Base-by-base conservation (phyloP, 2,888 invertebrate species). In the Eupithecia exiguata region DNA sequence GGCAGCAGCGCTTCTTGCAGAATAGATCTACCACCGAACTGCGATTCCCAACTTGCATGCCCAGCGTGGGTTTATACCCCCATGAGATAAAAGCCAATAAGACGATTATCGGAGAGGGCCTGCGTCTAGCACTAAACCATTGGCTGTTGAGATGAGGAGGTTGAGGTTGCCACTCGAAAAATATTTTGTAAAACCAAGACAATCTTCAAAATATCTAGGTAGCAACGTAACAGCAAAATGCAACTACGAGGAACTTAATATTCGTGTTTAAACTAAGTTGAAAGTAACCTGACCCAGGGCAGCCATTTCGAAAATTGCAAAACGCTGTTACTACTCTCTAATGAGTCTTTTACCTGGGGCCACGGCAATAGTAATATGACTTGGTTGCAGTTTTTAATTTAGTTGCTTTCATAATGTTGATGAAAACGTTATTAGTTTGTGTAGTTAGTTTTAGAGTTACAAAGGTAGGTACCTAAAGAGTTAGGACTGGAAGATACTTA, bases 261-360 rank as follows among this genome's bases (percentile, higher is more conserved):
- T 65, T 68, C 72, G 72, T 62, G 43, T 70, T 76, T 68, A 70
- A 73, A 69, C 76, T 76, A 18, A 76, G 74, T 75, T 70, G 35
- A 40, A 61, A 58, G 72, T 72, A 78, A 77, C 73, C 58, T 75
- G 69, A 74, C 80, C 77, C 78, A 53, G 69, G 79, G 74, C 70
- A 74, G 75, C 73, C 76, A 68, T 80, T 79, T 75, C 71, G 68
- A 67, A 78, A 79, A 80, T 79, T 78, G 79, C 78, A 73, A 76
- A 80, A 77, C 74, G 74, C 69, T 78, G 78, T 80, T 77, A 76
- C 77, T 75, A 71, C 74, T 77, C 79, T 80, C 79, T 80, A 79
- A 80, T 79, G 78, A 77, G 74, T 78, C 75, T 79, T 77, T 74
- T 69, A 74, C 74, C 74, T 70, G 75, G 46, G 65, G 74, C 66